Evolutionary conservation across 53 echinoderm and acorn worm species (phyloP), one percentile per base, ranked within the genome.

Genomic region (Mesocentrotus franciscanus): DNA sequence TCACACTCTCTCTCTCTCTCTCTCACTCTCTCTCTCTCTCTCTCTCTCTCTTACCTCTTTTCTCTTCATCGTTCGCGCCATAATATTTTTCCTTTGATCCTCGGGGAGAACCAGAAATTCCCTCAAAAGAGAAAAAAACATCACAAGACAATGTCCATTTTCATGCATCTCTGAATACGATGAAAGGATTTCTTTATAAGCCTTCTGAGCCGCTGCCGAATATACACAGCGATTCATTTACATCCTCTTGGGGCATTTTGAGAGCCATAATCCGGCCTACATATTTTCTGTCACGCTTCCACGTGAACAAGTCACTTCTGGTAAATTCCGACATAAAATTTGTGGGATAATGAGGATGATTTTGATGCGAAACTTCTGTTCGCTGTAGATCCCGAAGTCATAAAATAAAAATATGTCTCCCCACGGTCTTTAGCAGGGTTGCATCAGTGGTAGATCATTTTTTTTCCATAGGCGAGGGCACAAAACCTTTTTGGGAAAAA

Each of bases 171-270:
- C 93, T 57, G 72, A 92, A 64, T 92, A 22, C 70, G 92, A 92
- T 92, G 92, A 92, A 68, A 92, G 92, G 92, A 61, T 66, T 92
- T 92, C 62, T 92, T 66, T 92, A 81, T 81, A 81, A 81, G 81
- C 81, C 81, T 81, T 22, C 20, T 81, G 81, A 18, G 81, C 42
- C 81, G 4, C 81, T 81, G 81, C 39, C 81, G 81, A 81, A 81
- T 81, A 81, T 33, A 76, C 33, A 9, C 76, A 13, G 76, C 76
- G 76, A 33, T 15, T 13, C 33, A n/a, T 33, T 76, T 76, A 12
- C 76, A 85, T 24, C 17, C 20, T 35, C 57, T 56, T 35, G 22
- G 55, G 24, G 10, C n/a, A 18, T 81, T 81, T 81, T 33, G 18
- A 39, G 20, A 78, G 34, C 14, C 32, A 35, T 92, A 90, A 92